These are phyloP conservation scores for Plemyria rubiginata DNA, from an alignment of 2,888 invertebrate species.

Conservation along the genomic window DNA sequence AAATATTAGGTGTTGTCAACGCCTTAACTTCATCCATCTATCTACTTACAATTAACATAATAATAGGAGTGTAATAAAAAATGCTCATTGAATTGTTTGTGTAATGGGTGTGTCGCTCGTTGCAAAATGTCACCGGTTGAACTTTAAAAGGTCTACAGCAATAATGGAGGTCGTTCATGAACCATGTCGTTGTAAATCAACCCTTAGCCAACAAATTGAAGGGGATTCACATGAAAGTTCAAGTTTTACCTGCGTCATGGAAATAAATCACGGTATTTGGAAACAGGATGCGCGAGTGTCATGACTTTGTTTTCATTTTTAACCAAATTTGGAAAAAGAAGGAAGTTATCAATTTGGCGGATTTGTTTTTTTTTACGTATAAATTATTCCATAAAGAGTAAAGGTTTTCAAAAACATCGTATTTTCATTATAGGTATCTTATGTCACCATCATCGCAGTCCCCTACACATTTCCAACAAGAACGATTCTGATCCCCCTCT, in stretches of 20 bases:
- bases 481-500: no score
- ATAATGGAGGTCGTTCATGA: constrained; percentile 68
- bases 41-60: constrained; percentile 25
- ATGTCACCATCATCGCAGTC: no score
- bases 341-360: constrained; percentile 3
- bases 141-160: constrained; percentile 70
- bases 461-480: no score
- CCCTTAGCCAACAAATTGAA: constrained; percentile 60
- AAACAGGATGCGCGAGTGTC: constrained; percentile 35
- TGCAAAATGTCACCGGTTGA: constrained; percentile 77
- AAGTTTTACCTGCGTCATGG: constrained; percentile 47
- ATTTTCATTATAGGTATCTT: background rate
- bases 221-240: constrained; percentile 71
- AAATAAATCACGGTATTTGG: constrained; percentile 42
- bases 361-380: background rate
- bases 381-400: background rate
- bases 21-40: no score
- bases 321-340: constrained; percentile 2
- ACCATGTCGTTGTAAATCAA: constrained; percentile 74
- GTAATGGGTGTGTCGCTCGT: constrained; percentile 64
- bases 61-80: constrained; percentile 49
- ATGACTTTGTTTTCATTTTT: constrained; percentile 28
- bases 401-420: background rate
- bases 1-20: no score
- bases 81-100: constrained; percentile 58